Percentiles rank a stretch among this genome's conserved stretches.
These are phyloP conservation scores for Acheta domesticus DNA, from an alignment of 2,888 invertebrate genomes.

Conservation along the genomic window DNA sequence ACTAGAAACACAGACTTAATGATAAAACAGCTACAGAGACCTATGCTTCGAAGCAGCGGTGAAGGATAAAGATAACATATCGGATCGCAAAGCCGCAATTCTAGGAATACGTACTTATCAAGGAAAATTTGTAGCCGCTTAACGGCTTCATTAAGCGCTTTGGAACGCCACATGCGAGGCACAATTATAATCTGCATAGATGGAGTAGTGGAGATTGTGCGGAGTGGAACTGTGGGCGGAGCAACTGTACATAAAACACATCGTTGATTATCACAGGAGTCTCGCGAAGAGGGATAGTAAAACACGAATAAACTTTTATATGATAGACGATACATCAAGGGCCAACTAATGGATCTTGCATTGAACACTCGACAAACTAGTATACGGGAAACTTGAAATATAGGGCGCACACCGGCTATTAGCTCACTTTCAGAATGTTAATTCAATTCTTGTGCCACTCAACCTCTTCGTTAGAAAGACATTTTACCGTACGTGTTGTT, in stretches of 20 bases:
- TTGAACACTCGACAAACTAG: too few relatives aligned
- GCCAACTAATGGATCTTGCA: neutral
- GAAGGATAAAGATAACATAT: too few relatives aligned
- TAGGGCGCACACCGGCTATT: too few relatives aligned
- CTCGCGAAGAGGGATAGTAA: neutral
- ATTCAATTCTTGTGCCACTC: too few relatives aligned
- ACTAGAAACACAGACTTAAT: too few relatives aligned
- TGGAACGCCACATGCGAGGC: neutral
- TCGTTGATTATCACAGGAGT: neutral
- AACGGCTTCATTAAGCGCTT: neutral
- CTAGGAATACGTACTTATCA: neutral
- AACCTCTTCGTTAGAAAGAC: too few relatives aligned
- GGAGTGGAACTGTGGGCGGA: neutral
- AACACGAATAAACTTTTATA: neutral
- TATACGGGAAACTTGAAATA: too few relatives aligned
- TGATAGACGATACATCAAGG: neutral
- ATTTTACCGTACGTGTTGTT: too few relatives aligned
- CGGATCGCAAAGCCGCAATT: neutral
- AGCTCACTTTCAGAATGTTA: too few relatives aligned
- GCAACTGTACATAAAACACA: neutral
- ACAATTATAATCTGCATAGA: slow-evolving; percentile 18
- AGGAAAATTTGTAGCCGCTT: neutral
- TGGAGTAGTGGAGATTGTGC: neutral
- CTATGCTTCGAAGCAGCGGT: too few relatives aligned
- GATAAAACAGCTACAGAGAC: too few relatives aligned